These are phyloP conservation scores for Entomobrya proxima DNA, from an alignment of 2,888 invertebrate species.

Conservation along the genomic window DNA sequence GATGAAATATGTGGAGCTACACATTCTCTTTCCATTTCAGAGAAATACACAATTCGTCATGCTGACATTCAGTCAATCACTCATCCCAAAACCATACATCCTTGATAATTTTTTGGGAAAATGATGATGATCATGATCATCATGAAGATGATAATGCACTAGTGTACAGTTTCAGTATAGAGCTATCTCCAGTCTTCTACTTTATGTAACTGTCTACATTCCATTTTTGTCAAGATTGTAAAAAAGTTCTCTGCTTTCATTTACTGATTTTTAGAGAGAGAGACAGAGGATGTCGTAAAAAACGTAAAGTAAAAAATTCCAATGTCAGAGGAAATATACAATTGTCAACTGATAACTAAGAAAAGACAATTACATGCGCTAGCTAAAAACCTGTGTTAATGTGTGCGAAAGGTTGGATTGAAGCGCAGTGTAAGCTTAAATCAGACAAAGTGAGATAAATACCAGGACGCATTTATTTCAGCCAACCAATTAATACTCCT, in stretches of 20 bases:
- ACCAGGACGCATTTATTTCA: not conserved
- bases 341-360: no score
- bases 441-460: no score
- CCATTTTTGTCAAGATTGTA: constrained; percentile 17
- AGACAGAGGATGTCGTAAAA: not conserved
- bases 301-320: no score
- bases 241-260: no score
- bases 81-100: constrained; percentile 38
- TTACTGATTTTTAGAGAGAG: constrained; percentile 1
- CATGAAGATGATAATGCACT: not conserved
- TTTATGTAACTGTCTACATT: no score
- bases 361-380: no score
- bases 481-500: constrained; percentile 6
- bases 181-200: not conserved
- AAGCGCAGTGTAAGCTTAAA: no score
- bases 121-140: not conserved
- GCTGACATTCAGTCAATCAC: constrained; percentile 64
- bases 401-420: no score
- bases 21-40: not conserved
- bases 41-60: constrained; percentile 57
- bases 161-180: not conserved
- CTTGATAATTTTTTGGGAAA: constrained; percentile 26
- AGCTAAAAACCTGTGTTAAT: no score
- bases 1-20: not conserved
- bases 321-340: no score